Evolutionary conservation across 2,888 invertebrate genomes (phyloP).

Genomic region (Myopa tessellatipennis): DNA sequence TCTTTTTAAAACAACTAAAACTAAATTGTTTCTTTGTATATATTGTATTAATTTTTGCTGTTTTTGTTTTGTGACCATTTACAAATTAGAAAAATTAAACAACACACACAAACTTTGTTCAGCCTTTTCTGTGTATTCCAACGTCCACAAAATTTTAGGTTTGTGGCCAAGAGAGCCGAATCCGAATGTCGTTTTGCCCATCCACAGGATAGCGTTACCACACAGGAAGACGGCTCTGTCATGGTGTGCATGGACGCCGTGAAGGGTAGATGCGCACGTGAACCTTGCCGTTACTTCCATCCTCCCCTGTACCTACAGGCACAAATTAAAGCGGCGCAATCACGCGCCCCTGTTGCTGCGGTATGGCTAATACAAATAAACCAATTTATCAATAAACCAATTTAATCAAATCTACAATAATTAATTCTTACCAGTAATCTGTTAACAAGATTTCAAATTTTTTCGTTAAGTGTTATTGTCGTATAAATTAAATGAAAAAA

Average conservation of each 20-base stretch:
- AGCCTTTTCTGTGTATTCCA: conserved; percentile 33
- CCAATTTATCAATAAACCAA: conserved; percentile 18
- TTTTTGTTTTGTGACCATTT: conserved; percentile 20
- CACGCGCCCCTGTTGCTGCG: conserved; percentile 84
- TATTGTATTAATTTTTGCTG: conserved; percentile 23
- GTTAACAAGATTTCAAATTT: background rate
- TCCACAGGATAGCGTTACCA: conserved; percentile 95
- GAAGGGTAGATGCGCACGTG: conserved; percentile 98
- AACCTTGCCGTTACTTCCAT: conserved; percentile 99
- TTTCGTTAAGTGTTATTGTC: too few species aligned
- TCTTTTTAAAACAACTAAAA: conserved; percentile 5
- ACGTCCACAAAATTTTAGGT: conserved; percentile 73
- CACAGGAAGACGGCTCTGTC: conserved; percentile 98
- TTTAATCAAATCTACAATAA: background rate
- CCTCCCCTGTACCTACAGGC: conserved; percentile 99
- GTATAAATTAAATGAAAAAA: too few species aligned
- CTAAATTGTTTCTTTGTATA: conserved; percentile 25
- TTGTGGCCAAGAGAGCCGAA: conserved; percentile 97
- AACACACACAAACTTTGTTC: conserved; percentile 43
- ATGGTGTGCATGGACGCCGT: conserved; percentile 99
- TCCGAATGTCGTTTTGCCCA: conserved; percentile 99
- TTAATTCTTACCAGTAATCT: background rate
- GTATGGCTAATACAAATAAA: conserved; percentile 71
- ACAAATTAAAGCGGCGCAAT: conserved; percentile 98
- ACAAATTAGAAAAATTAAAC: conserved; percentile 48